Evolutionary conservation across 2,797 vertebrate species (phyloP).

Genomic region (Siniperca scherzeri): DNA sequence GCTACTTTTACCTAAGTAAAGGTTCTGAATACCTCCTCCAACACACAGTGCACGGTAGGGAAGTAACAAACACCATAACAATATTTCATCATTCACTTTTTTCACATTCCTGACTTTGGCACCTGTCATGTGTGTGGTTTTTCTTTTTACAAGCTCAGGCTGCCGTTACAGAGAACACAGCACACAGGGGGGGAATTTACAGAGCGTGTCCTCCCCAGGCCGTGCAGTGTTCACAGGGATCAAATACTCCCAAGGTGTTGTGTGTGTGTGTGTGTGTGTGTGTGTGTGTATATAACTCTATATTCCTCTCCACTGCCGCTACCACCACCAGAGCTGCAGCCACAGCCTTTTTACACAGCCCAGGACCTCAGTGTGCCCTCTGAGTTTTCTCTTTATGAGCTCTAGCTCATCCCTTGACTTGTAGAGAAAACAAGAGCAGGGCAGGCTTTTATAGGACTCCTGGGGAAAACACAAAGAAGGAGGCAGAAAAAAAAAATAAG

Average conservation of each 20-base stretch:
- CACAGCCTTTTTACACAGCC: slow-evolving; percentile 69
- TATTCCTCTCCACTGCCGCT: slow-evolving; percentile 54
- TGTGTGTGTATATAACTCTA: slow-evolving; percentile 59
- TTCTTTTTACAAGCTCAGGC: slow-evolving; percentile 73
- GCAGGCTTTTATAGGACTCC: slow-evolving; percentile 74
- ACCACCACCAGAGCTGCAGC: slow-evolving; percentile 54
- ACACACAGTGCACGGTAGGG: too few relatives aligned
- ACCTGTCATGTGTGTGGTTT: slow-evolving; percentile 81
- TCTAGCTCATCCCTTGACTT: slow-evolving; percentile 76
- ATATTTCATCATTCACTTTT: slow-evolving; percentile 68
- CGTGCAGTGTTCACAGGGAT: slow-evolving; percentile 75
- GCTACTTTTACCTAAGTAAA: neutral
- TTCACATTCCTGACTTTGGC: slow-evolving; percentile 75
- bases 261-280: slow-evolving; percentile 32
- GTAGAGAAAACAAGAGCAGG: slow-evolving; percentile 78
- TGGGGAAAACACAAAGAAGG: slow-evolving; percentile 64
- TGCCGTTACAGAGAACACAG: slow-evolving; percentile 71
- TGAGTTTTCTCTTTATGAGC: slow-evolving; percentile 80
- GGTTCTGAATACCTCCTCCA: neutral
- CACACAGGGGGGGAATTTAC: slow-evolving; percentile 75
- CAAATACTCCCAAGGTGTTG: slow-evolving; percentile 80
- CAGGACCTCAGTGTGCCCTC: slow-evolving; percentile 78
- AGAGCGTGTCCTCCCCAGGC: slow-evolving; percentile 79
- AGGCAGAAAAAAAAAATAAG: slow-evolving; percentile 41
- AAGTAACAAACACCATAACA: slow-evolving; percentile 36